These are phyloP conservation scores for Haliclona indistincta DNA, from an alignment of 37 sponge, comb jelly and placozoan species.

Conservation along the genomic window DNA sequence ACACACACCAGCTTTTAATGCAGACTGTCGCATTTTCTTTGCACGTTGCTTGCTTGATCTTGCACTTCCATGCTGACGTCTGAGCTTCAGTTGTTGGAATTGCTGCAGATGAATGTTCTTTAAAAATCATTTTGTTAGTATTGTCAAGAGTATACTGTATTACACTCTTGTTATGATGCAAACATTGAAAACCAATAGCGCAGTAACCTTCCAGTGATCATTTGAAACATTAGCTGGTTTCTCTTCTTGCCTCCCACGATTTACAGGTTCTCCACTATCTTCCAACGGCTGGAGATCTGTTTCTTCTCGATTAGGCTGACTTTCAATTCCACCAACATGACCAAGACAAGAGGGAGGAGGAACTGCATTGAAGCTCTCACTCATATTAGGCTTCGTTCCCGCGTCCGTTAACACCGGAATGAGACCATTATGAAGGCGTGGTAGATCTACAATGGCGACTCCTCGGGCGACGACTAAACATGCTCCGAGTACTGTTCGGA, in stretches of 20 bases:
- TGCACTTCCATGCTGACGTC: background rate
- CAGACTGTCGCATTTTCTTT: background rate
- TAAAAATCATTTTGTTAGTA: background rate
- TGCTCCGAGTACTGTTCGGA: background rate
- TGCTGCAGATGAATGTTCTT: background rate
- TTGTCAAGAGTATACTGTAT: background rate
- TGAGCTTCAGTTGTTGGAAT: background rate
- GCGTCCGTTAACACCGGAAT: too few species aligned
- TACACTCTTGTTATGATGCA: too few species aligned
- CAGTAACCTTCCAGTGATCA: slow-evolving; percentile 38
- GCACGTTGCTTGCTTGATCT: background rate
- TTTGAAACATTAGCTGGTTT: slow-evolving; percentile 1
- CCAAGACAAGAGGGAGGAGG: slow-evolving; percentile 10
- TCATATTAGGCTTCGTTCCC: too few species aligned
- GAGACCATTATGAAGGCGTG: background rate
- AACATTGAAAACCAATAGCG: too few species aligned
- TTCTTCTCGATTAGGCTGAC: background rate
- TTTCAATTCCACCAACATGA: background rate
- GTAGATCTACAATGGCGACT: background rate
- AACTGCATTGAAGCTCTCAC: slow-evolving; percentile 8
- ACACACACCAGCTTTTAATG: background rate
- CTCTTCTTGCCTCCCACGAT: background rate
- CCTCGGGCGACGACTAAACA: background rate
- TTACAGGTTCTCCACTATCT: background rate
- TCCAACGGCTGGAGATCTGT: background rate